Conservation (phyloP, 1,140 invertebrate species). For the Drosophila trapezifrons region DNA sequence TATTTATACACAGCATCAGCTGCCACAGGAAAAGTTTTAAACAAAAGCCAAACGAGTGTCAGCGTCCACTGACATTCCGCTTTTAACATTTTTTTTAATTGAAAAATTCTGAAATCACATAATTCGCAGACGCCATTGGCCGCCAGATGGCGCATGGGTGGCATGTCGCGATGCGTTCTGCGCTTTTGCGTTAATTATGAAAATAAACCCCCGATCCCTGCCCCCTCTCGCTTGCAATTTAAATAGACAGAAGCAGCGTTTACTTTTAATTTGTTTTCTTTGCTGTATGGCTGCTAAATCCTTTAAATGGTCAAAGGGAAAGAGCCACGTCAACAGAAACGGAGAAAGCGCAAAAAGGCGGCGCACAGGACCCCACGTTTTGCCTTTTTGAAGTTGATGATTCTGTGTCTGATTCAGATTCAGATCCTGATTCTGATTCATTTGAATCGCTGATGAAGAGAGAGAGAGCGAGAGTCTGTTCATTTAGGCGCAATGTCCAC, state of each 20-base stretch:
- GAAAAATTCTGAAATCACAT: constrained; percentile 77
- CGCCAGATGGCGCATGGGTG: neutral
- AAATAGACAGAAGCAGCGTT: constrained; percentile 28
- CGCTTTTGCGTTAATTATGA: constrained; percentile 56
- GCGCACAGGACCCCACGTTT: neutral
- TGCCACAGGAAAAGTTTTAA: constrained; percentile 21
- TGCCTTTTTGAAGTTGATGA: constrained; percentile 38
- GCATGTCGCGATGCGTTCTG: neutral
- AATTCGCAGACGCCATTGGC: constrained; percentile 57
- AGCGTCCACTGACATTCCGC: neutral
- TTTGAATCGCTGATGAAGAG: constrained; percentile 45
- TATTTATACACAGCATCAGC: constrained; percentile 7
- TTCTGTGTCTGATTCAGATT: constrained; percentile 22
- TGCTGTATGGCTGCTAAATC: constrained; percentile 3
- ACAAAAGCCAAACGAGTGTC: constrained; percentile 22
- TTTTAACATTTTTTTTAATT: constrained; percentile 58
- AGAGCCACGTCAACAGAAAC: constrained; percentile 65
- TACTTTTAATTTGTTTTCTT: constrained; percentile 40
- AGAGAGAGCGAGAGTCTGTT: constrained; percentile 32
- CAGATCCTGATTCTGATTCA: constrained; percentile 30
- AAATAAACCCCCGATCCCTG: constrained; percentile 18
- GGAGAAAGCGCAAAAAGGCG: constrained; percentile 18
- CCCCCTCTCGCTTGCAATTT: neutral
- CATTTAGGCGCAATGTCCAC: constrained; percentile 75
- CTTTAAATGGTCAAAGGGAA: constrained; percentile 60